Evolutionary conservation across 2,113 vertebrate species (phyloP).

Genomic region (Parotia lawesii): DNA sequence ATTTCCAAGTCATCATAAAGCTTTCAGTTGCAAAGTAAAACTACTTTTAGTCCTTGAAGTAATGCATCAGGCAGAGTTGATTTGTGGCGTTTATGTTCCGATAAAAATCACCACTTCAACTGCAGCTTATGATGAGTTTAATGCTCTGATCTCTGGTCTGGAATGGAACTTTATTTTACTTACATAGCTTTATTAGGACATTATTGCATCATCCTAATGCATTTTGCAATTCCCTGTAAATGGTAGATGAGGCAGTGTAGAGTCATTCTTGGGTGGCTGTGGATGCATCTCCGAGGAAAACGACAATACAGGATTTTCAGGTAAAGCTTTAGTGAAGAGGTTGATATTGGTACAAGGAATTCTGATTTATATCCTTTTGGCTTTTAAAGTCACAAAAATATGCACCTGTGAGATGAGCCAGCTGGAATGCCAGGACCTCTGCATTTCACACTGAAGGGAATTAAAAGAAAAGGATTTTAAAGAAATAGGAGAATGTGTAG

Average conservation of each 20-base stretch:
- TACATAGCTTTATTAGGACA: not conserved
- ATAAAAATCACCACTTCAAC: not conserved
- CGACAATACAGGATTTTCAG: not conserved
- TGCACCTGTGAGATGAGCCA: not conserved
- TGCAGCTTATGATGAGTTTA: not conserved
- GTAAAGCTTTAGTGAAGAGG: not conserved
- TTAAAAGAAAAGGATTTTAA: not conserved
- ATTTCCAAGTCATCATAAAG: not conserved
- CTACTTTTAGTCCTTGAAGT: not conserved
- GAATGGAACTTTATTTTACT: slow-evolving; percentile 13
- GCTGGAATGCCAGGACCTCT: not conserved
- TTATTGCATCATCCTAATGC: not conserved
- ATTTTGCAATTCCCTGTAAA: not conserved
- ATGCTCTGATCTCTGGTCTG: not conserved
- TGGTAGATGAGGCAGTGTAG: not conserved
- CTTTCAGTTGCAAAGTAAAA: not conserved
- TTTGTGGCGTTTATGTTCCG: not conserved
- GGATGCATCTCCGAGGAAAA: not conserved
- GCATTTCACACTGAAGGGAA: not conserved
- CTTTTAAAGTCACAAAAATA: not conserved
- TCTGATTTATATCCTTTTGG: not conserved
- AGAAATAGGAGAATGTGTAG: not conserved
- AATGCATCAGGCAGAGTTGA: not conserved
- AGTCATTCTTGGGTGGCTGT: not conserved
- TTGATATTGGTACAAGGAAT: not conserved